Base-by-base conservation (phyloP, 1,140 invertebrate genomes). In the Cyclargus thomasi region DNA sequence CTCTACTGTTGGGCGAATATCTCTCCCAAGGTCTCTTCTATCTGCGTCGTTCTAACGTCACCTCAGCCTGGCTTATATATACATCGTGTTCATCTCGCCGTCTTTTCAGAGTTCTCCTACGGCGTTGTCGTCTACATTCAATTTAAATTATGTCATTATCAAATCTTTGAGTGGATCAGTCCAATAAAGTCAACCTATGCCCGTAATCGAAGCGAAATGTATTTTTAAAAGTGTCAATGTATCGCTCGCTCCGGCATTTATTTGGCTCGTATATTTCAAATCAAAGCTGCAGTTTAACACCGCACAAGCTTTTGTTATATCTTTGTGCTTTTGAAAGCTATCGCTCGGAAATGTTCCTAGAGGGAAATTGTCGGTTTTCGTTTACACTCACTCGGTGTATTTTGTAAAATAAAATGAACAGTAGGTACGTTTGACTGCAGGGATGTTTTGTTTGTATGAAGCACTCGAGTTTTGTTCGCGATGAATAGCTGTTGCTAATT, bases 311-410 rank as follows among this genome's bases (percentile, higher is more conserved):
- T 55, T 55, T 55, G 53, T 55, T 55, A 18, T 17, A 55, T 55
- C 53, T 18, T 55, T 55, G 53, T 55, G 53, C 53, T 17, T 55
- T 55, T 20, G 53, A 20, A 20, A 55, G 18, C 53, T 7, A 55
- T 55, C 53, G 53, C 53, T 55, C 53, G n/a, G 18, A 17, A 55
- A 55, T 55, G 18, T 55, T n/a, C 18, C 53, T 18, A 8, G 53
- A 55, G 53, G 53, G 18, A 55, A 55, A 55, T 55, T 55, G 53
- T 55, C 53, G n/a, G 53, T 55, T 55, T 55, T 55, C n/a, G n/a
- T 55, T 18, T 55, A 55, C 18, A 55, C 18, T 11, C 47, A 3
- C 11, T 20, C 16, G 47, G 47, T 18, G n/a, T 55, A 55, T 55
- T 55, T 17, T 18, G 53, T 55, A 55, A 20, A 55, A 55, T 20